Evolutionary conservation across 2,797 vertebrate genomes (phyloP), one percentile per base, ranked within the genome.

Genomic region (Amphiprion clarkii): DNA sequence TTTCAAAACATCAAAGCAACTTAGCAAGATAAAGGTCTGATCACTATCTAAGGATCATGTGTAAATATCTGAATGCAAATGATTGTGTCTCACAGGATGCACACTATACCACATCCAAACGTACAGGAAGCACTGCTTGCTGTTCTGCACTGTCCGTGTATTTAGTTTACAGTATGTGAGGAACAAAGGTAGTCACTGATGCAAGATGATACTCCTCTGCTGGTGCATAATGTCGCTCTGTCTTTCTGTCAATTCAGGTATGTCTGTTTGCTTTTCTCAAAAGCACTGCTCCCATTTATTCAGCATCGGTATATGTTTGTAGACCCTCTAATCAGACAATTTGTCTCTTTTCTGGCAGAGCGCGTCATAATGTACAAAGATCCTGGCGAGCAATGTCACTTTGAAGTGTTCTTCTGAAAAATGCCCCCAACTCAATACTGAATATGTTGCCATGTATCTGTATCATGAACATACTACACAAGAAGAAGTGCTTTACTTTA

Each of bases 181-280:
- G 64, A 6, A 59, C 44, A 29, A 2, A 55, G n/a, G 19, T 39
- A 23, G 13, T 21, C 16, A 56, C 27, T 48, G 29, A 31, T 60
- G 27, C 46, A 72, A 29, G 25, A 90, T 84, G 80, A 36, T 49
- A 67, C 39, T n/a, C 0, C 25, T 64, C 5, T 13, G 13, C 7
- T 78, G 51, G 55, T 29, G 7, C 25, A 1, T 61, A 3, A 40
- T 86, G 25, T 31, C 77, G 33, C 36, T 88, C 23, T 80, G 58
- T 36, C 23, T 79, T 27, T 79, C 51, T 61, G 27, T 33, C 21
- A 53, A 4, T 29, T 73, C 82, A 67, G 78, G 86, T 88, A 81
- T 0, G 25, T 53, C 2, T 0, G 3, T 63, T 77, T 25, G 5
- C n/a, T 36, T 59, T 58, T 12, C 6, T 13, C 16, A 1, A 48